Conservation (phyloP, 2,888 invertebrate species). For the Tuberolachnus salignus region DNA sequence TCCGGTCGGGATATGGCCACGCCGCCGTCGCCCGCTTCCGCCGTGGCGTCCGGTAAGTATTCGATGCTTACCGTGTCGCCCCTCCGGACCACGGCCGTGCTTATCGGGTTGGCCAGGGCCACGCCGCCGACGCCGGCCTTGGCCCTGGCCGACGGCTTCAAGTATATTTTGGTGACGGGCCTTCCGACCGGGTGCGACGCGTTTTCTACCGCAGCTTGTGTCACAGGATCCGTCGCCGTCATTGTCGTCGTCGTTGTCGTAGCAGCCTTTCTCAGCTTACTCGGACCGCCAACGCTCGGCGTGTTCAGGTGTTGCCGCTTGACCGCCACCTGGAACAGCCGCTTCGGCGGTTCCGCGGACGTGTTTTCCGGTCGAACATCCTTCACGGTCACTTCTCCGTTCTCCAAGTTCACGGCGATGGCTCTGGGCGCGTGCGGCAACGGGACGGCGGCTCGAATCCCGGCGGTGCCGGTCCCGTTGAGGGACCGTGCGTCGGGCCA, state of each 20-base stretch:
- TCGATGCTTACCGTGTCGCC: constrained; percentile 70
- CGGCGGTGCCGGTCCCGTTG: not conserved
- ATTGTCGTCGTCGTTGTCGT: not conserved
- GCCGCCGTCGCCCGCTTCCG: constrained; percentile 77
- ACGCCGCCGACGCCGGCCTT: constrained; percentile 71
- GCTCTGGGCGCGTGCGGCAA: not conserved
- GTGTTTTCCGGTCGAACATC: not conserved
- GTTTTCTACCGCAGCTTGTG: not conserved
- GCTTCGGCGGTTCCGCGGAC: not conserved
- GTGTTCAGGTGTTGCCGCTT: constrained; percentile 19
- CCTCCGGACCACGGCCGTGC: constrained; percentile 70
- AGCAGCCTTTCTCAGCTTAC: constrained; percentile 7
- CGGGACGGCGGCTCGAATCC: not conserved
- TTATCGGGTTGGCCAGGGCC: constrained; percentile 74
- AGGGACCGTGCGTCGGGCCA: constrained; percentile 39
- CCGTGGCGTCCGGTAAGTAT: constrained; percentile 73
- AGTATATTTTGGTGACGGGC: constrained; percentile 60
- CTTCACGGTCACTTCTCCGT: constrained; percentile 18
- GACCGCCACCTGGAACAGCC: not conserved
- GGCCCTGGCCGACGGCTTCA: constrained; percentile 73
- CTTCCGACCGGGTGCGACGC: not conserved
- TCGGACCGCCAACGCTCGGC: constrained; percentile 45
- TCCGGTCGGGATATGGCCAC: constrained; percentile 78
- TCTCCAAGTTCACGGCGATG: constrained; percentile 4
- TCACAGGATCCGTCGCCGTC: not conserved